Conservation (phyloP, 2,113 vertebrate species). For the Passer domesticus region DNA sequence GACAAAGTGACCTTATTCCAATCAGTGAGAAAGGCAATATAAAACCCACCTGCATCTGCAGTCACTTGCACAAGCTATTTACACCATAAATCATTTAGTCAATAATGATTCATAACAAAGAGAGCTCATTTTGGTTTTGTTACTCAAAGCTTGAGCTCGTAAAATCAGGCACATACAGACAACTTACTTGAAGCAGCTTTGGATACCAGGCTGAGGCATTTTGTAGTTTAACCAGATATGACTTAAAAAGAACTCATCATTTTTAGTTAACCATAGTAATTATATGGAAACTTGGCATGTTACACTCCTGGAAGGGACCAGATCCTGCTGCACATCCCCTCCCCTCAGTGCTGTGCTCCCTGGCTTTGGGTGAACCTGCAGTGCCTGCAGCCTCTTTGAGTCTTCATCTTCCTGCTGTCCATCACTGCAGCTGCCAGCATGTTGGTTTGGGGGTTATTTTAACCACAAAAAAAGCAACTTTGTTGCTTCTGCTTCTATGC, state of each 20-base stretch:
- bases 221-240: not conserved
- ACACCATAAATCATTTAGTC: slow-evolving; percentile 5
- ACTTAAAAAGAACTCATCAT: not conserved
- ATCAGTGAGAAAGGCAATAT: not conserved
- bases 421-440: not conserved
- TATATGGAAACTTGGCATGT: not conserved
- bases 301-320: not conserved
- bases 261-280: not conserved
- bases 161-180: not conserved
- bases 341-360: accelerated
- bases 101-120: slow-evolving; percentile 26
- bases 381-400: accelerated
- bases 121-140: not conserved
- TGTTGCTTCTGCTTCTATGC: not conserved
- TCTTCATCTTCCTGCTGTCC: not conserved
- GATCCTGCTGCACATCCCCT: not conserved
- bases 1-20: slow-evolving; percentile 20
- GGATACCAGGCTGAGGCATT: accelerated
- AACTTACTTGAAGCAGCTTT: not conserved
- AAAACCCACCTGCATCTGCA: not conserved
- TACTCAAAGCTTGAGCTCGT: not conserved
- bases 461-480: not conserved
- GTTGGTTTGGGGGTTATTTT: not conserved
- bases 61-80: not conserved
- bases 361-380: not conserved